Evolutionary conservation across 53 echinoderm and acorn worm genomes (phyloP), one percentile per base, ranked within the genome.

Genomic region (Glandiceps talaboti): DNA sequence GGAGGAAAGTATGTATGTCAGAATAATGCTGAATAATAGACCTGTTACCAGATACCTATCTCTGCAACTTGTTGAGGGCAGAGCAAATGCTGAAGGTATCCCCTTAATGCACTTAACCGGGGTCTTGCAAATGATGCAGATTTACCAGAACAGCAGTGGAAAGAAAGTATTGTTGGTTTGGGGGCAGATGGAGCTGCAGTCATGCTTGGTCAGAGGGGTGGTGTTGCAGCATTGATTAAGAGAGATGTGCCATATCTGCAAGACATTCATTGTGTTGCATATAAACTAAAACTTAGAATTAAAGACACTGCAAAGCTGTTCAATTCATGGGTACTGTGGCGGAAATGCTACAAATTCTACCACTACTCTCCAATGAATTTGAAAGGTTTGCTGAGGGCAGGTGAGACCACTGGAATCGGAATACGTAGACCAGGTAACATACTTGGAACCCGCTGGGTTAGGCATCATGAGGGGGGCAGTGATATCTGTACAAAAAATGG

Each of bases 251-350:
- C 80, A 33, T 27, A 30, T n/a, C 64, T 80, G 20, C 33, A 33
- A n/a, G 80, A 80, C 12, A 80, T 80, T 14, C 80, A 80, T 29
- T 80, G 80, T 64, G 80, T 80, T 26, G 80, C 80, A 27, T 45
- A 80, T 27, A 80, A 64, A 25, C 14, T 64, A 45, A 45, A 80
- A 45, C 73, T 80, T 33, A 28, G 33, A 64, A 45, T 80, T 20
- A 45, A 45, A 45, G 6, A 45, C 20, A 12, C 64, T 45, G 64
- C 64, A 45, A 45, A 45, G 64, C 64, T 45, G 20, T 45, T 45
- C 64, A 45, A 45, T 45, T 45, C 64, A 45, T 45, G 64, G 64
- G 6, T 45, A 45, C 64, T 45, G 64, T 45, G 6, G 20, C 64
- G 20, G 64, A 45, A 45, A 45, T 45, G 20, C 64, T 45, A 45